Evolutionary conservation across 2,797 vertebrate species (phyloP), one percentile per base, ranked within the genome.

Genomic region (Gobio occitaniae): DNA sequence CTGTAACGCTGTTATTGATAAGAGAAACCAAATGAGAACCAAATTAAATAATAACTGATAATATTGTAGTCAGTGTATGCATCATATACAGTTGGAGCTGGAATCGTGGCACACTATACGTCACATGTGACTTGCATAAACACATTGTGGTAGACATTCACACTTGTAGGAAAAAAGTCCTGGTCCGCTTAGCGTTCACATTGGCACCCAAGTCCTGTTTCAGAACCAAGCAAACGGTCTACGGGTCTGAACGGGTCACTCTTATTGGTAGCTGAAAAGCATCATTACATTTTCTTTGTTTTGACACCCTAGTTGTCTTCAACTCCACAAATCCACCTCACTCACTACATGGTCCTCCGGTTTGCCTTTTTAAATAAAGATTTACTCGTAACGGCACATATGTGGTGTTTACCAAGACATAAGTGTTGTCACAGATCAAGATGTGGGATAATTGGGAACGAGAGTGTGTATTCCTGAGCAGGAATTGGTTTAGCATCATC

Each of bases 401-500:
- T 71, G 12, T 48, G 19, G 19, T 36, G 59, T 66, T 65, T 72
- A 65, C 16, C 0, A 6, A 66, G 59, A 65, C 59, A 25, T 11
- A 25, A 44, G 54, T 66, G 59, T 36, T 66, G 71, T 76, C 81
- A 66, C 47, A 76, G 81, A 76, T 83, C 25, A 52, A 75, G 61
- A 25, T 2, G 17, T 13, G n/a, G 41, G 80, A 21, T 83, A 76
- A 66, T 66, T 66, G 21, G 71, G 32, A 83, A 65, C 32, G 10
- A n/a, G 13, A 19, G 19, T 75, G 59, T 29, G 13, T 41, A 66
- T 76, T 66, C 15, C 17, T 0, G 25, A 65, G 47, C 81, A 38
- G 13, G 2, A 21, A 48, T 38, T 25, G 29, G 19, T 74, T 65
- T 65, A 38, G 29, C 56, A 21, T 52, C 81, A 76, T 76, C 47